Percentiles rank a stretch among this genome's conserved stretches.
Evolutionary conservation across 2,797 vertebrate species (phyloP).

Genomic region (Tadarida brasiliensis): DNA sequence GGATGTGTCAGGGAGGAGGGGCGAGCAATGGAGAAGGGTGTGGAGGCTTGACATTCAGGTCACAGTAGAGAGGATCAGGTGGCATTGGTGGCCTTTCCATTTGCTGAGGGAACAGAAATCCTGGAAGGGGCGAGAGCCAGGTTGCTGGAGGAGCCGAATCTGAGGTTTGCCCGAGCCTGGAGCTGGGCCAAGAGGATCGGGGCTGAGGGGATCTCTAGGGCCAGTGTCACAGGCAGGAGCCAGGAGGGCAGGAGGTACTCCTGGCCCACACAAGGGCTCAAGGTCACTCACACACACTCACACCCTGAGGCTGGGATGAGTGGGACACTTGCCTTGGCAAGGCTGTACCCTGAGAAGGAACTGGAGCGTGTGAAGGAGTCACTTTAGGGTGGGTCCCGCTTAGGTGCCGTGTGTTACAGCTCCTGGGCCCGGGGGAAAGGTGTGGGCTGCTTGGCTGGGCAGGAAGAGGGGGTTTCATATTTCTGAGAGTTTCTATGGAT

Average conservation of each 20-base stretch:
- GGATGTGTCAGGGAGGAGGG: background rate
- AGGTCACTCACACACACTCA: background rate
- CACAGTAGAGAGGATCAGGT: background rate
- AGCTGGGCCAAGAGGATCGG: background rate
- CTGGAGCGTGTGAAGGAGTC: background rate
- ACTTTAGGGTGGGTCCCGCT: background rate
- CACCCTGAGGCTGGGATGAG: background rate
- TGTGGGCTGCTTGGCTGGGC: background rate
- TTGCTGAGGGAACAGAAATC: slow-evolving; percentile 45
- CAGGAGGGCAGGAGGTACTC: background rate
- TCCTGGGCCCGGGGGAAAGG: background rate
- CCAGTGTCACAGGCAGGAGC: no score
- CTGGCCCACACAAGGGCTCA: background rate
- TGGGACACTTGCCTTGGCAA: background rate
- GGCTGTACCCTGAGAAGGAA: background rate
- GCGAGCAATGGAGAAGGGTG: background rate
- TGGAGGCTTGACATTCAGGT: background rate
- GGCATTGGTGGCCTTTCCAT: background rate
- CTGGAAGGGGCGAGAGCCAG: background rate
- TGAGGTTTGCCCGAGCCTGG: background rate
- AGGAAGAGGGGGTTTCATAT: slow-evolving; percentile 11
- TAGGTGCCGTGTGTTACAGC: background rate
- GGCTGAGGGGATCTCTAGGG: no score
- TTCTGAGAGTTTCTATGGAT: background rate
- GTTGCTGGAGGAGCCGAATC: background rate